Conservation (phyloP, 2,888 invertebrate genomes). For the Catocala fraxini region DNA sequence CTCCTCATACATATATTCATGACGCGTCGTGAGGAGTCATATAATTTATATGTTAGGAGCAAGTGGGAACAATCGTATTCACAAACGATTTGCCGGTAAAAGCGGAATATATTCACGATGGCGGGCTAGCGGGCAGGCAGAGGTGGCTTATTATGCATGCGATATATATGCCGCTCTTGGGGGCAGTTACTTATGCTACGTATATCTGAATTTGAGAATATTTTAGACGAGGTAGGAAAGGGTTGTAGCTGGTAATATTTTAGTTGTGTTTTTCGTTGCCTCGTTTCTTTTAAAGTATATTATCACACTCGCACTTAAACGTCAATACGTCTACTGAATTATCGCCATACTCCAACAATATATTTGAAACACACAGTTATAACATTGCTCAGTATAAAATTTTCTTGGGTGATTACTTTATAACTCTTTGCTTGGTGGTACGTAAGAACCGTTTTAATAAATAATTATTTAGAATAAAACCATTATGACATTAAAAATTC, state of each 20-base stretch:
- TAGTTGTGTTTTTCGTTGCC: neutral
- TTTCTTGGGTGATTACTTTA: too few species aligned
- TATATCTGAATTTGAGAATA: constrained; percentile 66
- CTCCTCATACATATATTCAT: constrained; percentile 86
- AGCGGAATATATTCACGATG: constrained; percentile 60
- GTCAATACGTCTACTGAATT: too few species aligned
- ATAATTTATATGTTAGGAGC: constrained; percentile 85
- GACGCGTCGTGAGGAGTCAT: constrained; percentile 78
- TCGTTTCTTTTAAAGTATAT: neutral
- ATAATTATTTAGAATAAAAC: too few species aligned
- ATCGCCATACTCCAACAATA: too few species aligned
- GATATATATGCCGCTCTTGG: constrained; percentile 79
- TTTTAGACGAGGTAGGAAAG: constrained; percentile 37
- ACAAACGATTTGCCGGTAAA: constrained; percentile 78
- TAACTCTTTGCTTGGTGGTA: too few species aligned
- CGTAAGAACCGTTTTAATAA: too few species aligned
- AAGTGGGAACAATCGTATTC: constrained; percentile 81
- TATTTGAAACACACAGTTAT: too few species aligned
- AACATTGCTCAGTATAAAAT: too few species aligned
- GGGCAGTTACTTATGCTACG: constrained; percentile 81
- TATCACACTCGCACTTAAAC: neutral
- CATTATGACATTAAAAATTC: too few species aligned
- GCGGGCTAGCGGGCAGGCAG: constrained; percentile 49
- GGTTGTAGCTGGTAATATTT: constrained; percentile 32
- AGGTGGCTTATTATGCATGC: constrained; percentile 77